These are phyloP conservation scores for Paedocypris micromegethes DNA, from an alignment of 2,797 vertebrate species.

Conservation along the genomic window DNA sequence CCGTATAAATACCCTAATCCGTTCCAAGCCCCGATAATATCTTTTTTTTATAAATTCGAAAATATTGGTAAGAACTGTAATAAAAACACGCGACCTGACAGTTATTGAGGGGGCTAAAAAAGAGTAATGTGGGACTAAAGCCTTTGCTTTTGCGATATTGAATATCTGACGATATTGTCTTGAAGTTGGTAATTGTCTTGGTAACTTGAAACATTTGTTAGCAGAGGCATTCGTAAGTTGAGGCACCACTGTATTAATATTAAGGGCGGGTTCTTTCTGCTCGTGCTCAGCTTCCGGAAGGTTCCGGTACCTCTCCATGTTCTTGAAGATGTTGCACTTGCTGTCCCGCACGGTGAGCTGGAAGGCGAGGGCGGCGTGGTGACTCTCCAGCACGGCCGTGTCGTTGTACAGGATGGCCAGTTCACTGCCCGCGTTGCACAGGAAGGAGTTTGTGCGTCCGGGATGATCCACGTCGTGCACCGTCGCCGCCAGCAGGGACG, in stretches of 20 bases:
- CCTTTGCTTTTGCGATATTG: too few relatives aligned
- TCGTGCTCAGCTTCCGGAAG: not conserved
- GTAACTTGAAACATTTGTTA: too few relatives aligned
- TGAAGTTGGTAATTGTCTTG: too few relatives aligned
- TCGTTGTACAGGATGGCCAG: conserved; percentile 93
- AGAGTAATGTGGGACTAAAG: too few relatives aligned
- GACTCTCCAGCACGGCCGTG: conserved; percentile 89
- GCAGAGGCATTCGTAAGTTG: not conserved
- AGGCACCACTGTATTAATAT: not conserved
- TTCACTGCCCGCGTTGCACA: conserved; percentile 89
- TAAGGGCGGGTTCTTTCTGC: not conserved
- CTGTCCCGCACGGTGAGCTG: conserved; percentile 86
- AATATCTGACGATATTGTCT: too few relatives aligned
- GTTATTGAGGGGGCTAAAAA: too few relatives aligned
- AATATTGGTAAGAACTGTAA: too few relatives aligned
- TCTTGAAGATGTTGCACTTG: conserved; percentile 93
- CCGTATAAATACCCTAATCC: too few relatives aligned
- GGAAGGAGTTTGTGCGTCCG: conserved; percentile 90
- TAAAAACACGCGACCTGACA: too few relatives aligned
- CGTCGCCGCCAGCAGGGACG: conserved; percentile 86
- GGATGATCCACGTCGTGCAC: conserved; percentile 96
- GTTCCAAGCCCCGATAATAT: too few relatives aligned
- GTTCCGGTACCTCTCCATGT: conserved; percentile 80
- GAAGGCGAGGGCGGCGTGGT: conserved; percentile 90
- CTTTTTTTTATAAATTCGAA: too few relatives aligned